phyloP scores from a whole-genome alignment of 1,140 invertebrate genomes.

The Venturia canescens region DNA sequence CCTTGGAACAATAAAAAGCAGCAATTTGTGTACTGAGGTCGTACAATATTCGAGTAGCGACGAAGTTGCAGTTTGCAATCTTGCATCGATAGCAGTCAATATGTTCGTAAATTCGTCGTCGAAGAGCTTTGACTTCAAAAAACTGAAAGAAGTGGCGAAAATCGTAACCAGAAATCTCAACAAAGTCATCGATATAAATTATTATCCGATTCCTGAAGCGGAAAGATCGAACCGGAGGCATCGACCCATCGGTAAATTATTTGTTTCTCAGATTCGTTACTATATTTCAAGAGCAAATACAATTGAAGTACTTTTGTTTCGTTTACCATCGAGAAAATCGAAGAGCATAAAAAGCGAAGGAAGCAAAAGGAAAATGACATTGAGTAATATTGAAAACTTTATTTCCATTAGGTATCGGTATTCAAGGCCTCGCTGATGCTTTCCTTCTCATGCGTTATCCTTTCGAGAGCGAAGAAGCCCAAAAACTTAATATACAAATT shows the following conservation, averaged over 20 bases:
- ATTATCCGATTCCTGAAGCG: constrained; percentile 95
- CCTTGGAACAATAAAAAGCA: constrained; percentile 98
- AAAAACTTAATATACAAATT: constrained; percentile 94
- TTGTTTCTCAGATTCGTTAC: background rate
- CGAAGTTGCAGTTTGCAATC: constrained; percentile 98
- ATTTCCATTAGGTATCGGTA: constrained; percentile 83
- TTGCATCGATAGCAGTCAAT: constrained; percentile 98
- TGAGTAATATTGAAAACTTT: too few species aligned
- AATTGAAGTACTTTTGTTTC: too few species aligned
- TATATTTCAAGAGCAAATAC: too few species aligned
- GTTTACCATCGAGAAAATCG: too few species aligned
- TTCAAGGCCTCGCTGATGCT: constrained; percentile 97
- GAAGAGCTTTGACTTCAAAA: constrained; percentile 92
- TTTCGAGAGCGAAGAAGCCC: constrained; percentile 92
- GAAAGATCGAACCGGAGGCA: constrained; percentile 93
- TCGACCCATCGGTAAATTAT: constrained; percentile 88
- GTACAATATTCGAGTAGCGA: constrained; percentile 94
- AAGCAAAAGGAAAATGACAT: too few species aligned
- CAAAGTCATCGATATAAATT: constrained; percentile 98
- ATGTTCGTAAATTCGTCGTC: constrained; percentile 91
- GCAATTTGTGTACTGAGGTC: constrained; percentile 99
- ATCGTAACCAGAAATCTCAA: constrained; percentile 95
- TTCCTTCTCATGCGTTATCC: constrained; percentile 97
- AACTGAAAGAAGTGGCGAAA: constrained; percentile 93
- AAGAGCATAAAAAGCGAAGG: too few species aligned